Evolutionary conservation across 2,888 invertebrate species (phyloP).

Genomic region (Orthosia incerta): DNA sequence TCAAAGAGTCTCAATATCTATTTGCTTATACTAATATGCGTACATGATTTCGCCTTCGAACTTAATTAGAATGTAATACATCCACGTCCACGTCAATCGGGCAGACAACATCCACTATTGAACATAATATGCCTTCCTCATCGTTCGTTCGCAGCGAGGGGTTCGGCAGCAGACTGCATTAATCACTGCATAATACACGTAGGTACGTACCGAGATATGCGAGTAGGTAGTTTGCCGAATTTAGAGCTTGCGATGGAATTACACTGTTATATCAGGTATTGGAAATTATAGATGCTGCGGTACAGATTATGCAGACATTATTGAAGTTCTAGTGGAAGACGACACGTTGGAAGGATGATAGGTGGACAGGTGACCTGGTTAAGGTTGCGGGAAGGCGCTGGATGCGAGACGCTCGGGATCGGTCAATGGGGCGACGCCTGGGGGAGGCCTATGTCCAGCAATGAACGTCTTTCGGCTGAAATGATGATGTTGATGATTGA

Average conservation of each 20-base stretch:
- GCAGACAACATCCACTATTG: slow-evolving; percentile 45
- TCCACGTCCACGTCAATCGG: slow-evolving; percentile 31
- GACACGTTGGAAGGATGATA: too few species aligned
- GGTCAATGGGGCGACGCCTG: too few species aligned
- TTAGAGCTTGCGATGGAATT: slow-evolving; percentile 15
- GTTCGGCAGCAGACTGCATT: slow-evolving; percentile 48
- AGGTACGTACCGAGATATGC: slow-evolving; percentile 26
- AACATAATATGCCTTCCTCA: slow-evolving; percentile 49
- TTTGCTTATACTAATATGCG: not conserved
- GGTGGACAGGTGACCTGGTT: too few species aligned
- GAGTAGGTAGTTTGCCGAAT: slow-evolving; percentile 17
- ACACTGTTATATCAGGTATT: slow-evolving; percentile 10
- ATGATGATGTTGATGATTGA: too few species aligned
- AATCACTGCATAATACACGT: slow-evolving; percentile 44
- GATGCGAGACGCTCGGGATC: too few species aligned
- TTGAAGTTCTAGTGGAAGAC: too few species aligned
- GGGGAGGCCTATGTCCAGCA: too few species aligned
- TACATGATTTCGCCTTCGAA: slow-evolving; percentile 17
- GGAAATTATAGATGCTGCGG: not conserved
- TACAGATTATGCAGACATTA: not conserved
- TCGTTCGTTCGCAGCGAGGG: slow-evolving; percentile 39
- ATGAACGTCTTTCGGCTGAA: too few species aligned
- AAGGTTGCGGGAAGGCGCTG: too few species aligned
- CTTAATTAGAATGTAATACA: slow-evolving; percentile 60
- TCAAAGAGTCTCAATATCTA: not conserved